Evolutionary conservation across 1,140 invertebrate genomes (phyloP).

Genomic region (Tetraneura akinire): DNA sequence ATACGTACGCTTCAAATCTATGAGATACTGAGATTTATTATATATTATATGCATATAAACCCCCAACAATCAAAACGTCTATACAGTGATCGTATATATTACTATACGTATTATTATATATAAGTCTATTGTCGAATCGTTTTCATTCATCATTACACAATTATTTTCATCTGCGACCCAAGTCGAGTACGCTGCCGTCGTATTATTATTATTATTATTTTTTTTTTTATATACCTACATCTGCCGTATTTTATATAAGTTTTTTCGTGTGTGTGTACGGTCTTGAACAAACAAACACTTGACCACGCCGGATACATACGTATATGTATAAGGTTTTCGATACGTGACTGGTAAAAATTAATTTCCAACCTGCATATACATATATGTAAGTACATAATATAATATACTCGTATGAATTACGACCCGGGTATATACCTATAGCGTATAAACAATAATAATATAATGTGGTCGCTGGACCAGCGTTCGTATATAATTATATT

Average conservation of each 20-base stretch:
- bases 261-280: background rate
- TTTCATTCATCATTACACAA: constrained; percentile 47
- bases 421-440: too few species aligned
- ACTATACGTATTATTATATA: background rate
- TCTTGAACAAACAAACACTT: constrained; percentile 34
- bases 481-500: too few species aligned
- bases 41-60: background rate
- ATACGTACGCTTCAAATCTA: background rate
- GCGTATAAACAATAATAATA: too few species aligned
- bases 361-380: background rate
- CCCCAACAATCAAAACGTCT: background rate
- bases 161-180: constrained; percentile 2
- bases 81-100: too few species aligned
- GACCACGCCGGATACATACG: background rate
- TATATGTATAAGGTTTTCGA: background rate
- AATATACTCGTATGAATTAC: too few species aligned
- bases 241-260: constrained; percentile 14
- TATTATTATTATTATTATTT: constrained; percentile 8
- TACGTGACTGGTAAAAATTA: background rate
- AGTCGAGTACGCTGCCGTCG: constrained; percentile 15
- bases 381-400: too few species aligned
- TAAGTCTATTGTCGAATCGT: constrained; percentile 35
- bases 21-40: background rate
- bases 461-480: too few species aligned
- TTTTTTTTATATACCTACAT: constrained; percentile 9